phyloP scores from a whole-genome alignment of 1,140 invertebrate species.

The Megathymus violae region DNA sequence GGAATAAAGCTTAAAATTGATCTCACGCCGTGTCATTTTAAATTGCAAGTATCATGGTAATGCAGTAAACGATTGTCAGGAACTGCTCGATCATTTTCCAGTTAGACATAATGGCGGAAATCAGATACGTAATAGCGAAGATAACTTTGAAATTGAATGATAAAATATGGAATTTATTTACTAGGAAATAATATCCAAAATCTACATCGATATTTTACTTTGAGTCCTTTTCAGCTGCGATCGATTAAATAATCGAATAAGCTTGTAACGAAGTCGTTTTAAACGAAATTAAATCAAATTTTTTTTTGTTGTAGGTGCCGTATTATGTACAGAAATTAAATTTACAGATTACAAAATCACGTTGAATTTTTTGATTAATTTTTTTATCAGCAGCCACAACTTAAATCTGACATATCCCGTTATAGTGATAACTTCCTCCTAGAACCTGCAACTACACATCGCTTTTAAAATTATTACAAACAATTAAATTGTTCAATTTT shows the following conservation, averaged over 20 bases:
- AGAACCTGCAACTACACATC: no score
- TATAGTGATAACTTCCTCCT: no score
- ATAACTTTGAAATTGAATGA: conserved; percentile 36
- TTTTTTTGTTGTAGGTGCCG: no score
- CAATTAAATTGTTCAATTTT: no score
- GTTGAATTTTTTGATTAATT: no score
- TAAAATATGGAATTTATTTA: conserved; percentile 32
- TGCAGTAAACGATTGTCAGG: conserved; percentile 34
- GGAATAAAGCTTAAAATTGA: conserved; percentile 19
- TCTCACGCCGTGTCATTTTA: neutral
- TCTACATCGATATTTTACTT: conserved; percentile 1
- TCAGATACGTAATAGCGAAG: conserved; percentile 36
- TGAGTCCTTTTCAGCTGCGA: neutral
- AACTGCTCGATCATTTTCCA: conserved; percentile 36
- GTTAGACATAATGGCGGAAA: conserved; percentile 35
- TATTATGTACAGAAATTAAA: no score
- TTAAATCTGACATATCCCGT: no score
- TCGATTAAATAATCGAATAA: neutral
- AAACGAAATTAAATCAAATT: neutral
- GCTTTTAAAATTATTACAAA: no score
- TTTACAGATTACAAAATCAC: no score
- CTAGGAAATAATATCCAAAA: conserved; percentile 6
- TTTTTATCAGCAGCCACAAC: no score
- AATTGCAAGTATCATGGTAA: conserved; percentile 23
- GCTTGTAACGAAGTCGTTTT: neutral